These are phyloP conservation scores for Machaerirhynchus nigripectus DNA, from an alignment of 2,113 vertebrate species.

Conservation along the genomic window DNA sequence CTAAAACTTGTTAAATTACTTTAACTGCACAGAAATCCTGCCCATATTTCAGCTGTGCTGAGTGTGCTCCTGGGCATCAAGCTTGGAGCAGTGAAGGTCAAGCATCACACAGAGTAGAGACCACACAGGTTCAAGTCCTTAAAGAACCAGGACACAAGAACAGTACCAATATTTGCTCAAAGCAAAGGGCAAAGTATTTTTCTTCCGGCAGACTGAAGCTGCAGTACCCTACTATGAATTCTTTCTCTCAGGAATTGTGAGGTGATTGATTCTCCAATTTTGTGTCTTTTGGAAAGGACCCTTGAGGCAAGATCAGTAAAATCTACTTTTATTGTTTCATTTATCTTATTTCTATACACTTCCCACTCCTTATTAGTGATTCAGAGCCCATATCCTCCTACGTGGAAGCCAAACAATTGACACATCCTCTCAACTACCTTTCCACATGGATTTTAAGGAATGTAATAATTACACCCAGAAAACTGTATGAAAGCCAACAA, in stretches of 20 bases:
- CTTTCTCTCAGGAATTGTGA: not conserved
- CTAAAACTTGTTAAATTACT: not conserved
- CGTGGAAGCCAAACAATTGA: not conserved
- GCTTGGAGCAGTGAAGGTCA: not conserved
- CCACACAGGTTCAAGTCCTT: not conserved
- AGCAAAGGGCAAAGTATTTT: not conserved
- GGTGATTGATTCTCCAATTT: not conserved
- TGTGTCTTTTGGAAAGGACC: not conserved
- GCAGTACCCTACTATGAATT: not conserved
- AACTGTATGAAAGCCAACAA: not conserved
- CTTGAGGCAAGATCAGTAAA: not conserved
- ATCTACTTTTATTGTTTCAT: not conserved
- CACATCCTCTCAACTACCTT: not conserved
- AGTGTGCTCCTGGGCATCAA: not conserved
- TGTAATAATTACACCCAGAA: not conserved
- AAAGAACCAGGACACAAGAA: not conserved
- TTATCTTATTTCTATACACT: not conserved
- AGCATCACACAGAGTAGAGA: not conserved
- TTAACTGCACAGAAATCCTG: not conserved
- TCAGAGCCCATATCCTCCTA: not conserved
- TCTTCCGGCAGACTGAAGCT: not conserved
- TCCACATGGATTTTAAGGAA: not conserved
- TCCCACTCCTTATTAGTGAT: not conserved
- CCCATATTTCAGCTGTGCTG: not conserved
- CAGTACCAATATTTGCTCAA: not conserved